phyloP scores from a whole-genome alignment of 92 coral and sea anemone species.

The Porites evermanni region DNA sequence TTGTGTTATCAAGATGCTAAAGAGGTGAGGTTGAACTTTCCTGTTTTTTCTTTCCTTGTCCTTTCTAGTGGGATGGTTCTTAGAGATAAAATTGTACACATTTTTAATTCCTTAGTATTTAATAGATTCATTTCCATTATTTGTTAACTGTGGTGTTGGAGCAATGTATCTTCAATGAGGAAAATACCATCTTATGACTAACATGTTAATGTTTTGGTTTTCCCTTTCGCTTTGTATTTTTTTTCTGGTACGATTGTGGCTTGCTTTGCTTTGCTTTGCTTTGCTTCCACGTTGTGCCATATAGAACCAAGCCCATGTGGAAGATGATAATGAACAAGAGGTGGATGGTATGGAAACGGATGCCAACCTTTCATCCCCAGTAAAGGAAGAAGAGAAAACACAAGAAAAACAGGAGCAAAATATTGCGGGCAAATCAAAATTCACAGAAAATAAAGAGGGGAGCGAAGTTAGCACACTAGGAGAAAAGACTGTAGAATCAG shows the following conservation, averaged over 20 bases:
- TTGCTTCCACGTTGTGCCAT: constrained; percentile 70
- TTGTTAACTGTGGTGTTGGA: too few relatives aligned
- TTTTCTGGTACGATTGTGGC: constrained; percentile 73
- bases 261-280: constrained; percentile 67
- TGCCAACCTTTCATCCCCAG: constrained; percentile 18
- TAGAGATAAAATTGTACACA: neutral
- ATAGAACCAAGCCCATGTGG: constrained; percentile 42
- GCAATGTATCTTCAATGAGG: neutral
- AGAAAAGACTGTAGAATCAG: constrained; percentile 42
- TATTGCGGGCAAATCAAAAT: neutral
- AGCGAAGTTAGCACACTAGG: constrained; percentile 7
- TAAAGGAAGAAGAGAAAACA: constrained; percentile 16
- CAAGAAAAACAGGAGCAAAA: constrained; percentile 13
- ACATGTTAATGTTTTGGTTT: constrained; percentile 15
- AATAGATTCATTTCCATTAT: too few relatives aligned
- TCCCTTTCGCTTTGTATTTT: constrained; percentile 45
- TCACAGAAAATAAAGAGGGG: constrained; percentile 14
- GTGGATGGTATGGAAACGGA: neutral
- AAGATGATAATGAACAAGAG: constrained; percentile 49
- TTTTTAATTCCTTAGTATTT: too few relatives aligned
- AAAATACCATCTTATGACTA: constrained; percentile 1
- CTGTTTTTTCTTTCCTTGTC: neutral
- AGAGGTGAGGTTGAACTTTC: constrained; percentile 75
- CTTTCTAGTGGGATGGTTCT: too few relatives aligned
- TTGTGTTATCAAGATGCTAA: constrained; percentile 95